Base-by-base conservation (phyloP, 2,888 invertebrate species). In the Troglohyphantes excavatus region DNA sequence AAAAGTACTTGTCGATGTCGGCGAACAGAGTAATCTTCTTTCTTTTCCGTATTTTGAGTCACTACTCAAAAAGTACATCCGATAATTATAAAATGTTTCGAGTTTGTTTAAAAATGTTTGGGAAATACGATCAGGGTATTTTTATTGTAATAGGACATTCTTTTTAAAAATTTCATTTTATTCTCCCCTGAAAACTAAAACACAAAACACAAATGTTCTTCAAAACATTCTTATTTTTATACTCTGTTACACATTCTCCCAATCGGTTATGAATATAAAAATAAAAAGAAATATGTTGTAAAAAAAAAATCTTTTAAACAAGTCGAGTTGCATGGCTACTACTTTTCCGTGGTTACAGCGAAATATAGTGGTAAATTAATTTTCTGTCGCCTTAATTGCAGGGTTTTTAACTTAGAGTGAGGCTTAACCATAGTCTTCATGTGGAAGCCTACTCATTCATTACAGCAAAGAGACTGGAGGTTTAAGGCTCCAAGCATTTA, bases 351-450 rank as follows among this genome's bases (percentile, higher is more conserved):
- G 70, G 68, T 23, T 85, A 76, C 76, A 46, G 39, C 59, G 43
- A 70, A 83, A 61, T 72, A 72, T 39, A 61, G 46, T 39, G 27
- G 76, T 26, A 76, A 85, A 85, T 85, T 85, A 85, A 85, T 85
- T 85, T 78, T 70, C 75, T 53, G 53, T 68, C 68, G 27, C 23
- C 68, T 13, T 85, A 85, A 85, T 85, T 85, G 76, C 59, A 85
- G 85, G 85, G 85, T 85, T 85, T 85, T 85, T 85, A 85, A 85
- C 67, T 61, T 76, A 46, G 68, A 68, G 76, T 53, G 67, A 63
- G 59, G 65, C 85, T 72, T 85, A 85, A 85, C 85, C 76, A 85
- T 85, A 85, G 85, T 78, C 76, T 78, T 85, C 76, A 85, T 39
- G 59, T 27, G n/a, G 76, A 85, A 85, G 85, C 76, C 76, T 39